Percentiles rank a stretch among this genome's conserved stretches.
Conservation (phyloP, 2,797 vertebrate species). For the Valencia hispanica region DNA sequence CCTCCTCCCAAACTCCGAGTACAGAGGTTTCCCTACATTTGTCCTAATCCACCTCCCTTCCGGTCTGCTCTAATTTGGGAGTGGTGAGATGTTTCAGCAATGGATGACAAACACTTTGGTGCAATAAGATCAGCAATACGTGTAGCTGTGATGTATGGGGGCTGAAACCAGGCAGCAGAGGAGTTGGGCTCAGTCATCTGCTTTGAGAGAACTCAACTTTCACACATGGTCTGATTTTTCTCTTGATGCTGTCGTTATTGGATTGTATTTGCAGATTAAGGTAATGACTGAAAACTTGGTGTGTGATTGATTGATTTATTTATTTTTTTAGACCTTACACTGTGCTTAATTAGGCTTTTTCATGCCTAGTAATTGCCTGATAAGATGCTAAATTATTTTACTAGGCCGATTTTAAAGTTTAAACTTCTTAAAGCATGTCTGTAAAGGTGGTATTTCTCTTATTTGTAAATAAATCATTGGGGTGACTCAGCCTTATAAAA, state of each 20-base stretch:
- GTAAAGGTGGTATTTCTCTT: background rate
- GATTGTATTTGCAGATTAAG: background rate
- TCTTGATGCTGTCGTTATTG: background rate
- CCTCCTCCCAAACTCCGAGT: background rate
- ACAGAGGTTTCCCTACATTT: background rate
- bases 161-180: background rate
- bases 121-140: background rate
- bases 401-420: background rate
- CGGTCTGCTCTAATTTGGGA: background rate
- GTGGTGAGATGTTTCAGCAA: fast-evolving
- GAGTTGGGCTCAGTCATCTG: background rate
- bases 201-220: slow-evolving; percentile 36
- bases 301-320: background rate
- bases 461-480: background rate
- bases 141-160: background rate
- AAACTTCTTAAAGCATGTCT: background rate
- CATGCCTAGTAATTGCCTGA: background rate
- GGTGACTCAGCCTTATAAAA: slow-evolving; percentile 15
- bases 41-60: background rate
- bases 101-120: background rate
- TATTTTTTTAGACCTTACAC: background rate
- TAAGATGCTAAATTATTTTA: background rate
- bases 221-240: slow-evolving; percentile 15
- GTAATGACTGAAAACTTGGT: background rate
- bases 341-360: background rate